phyloP scores from a whole-genome alignment of 2,797 vertebrate genomes.

The Ctenopoma kingsleyae region DNA sequence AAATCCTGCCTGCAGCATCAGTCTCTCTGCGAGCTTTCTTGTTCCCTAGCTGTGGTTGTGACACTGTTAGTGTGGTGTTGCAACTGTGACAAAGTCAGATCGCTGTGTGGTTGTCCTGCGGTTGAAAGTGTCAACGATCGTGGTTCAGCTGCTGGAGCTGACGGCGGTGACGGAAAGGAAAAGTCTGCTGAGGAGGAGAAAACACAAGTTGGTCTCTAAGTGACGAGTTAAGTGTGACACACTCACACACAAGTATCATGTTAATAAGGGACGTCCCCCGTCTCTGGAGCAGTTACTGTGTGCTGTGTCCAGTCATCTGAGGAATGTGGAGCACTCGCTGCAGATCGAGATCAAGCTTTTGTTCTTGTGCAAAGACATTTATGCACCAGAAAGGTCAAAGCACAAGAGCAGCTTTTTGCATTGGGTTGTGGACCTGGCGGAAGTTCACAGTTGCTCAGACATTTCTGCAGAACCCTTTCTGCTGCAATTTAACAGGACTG shows the following conservation, averaged over 20 bases:
- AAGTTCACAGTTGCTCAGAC: background rate
- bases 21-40: accelerated
- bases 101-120: slow-evolving; percentile 31
- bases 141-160: slow-evolving; percentile 25
- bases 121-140: slow-evolving; percentile 20
- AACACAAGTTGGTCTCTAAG: background rate
- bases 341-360: slow-evolving; percentile 19
- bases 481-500: no score
- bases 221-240: background rate
- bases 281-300: background rate
- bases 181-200: background rate
- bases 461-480: background rate
- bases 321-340: slow-evolving; percentile 24
- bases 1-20: no score
- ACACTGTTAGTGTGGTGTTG: slow-evolving; percentile 15
- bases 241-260: background rate
- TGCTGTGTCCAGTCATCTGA: slow-evolving; percentile 12
- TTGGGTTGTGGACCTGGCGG: background rate
- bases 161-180: background rate
- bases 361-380: slow-evolving; percentile 25
- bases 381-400: slow-evolving; percentile 33
- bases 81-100: slow-evolving; percentile 30
- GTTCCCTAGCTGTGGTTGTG: slow-evolving; percentile 21
- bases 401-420: slow-evolving; percentile 6
- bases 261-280: background rate